Percentiles rank a stretch among this genome's conserved stretches.
phyloP scores from a whole-genome alignment of 1,140 invertebrate genomes.

The Drosophila virilis region DNA sequence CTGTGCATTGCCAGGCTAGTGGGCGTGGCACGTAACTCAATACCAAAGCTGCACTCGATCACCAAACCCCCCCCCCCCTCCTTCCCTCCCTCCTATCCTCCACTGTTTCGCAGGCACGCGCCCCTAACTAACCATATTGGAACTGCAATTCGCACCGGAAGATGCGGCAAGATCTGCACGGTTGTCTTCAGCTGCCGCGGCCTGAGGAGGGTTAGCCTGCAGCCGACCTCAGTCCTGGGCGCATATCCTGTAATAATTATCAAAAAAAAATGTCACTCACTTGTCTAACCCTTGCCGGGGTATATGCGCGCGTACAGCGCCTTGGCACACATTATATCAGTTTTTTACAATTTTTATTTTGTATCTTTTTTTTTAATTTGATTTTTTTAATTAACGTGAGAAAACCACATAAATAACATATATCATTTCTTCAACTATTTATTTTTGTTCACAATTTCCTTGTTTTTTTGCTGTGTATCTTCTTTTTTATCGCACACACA shows the following conservation, averaged over 20 bases:
- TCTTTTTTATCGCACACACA: slow-evolving; percentile 20
- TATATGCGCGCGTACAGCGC: background rate
- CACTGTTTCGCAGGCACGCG: slow-evolving; percentile 44
- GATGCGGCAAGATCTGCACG: slow-evolving; percentile 12
- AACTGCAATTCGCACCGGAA: slow-evolving; percentile 73
- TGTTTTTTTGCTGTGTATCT: background rate
- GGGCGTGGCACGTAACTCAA: slow-evolving; percentile 68
- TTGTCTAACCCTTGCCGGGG: slow-evolving; percentile 32
- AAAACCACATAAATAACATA: slow-evolving; percentile 39
- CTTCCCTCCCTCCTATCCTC: background rate
- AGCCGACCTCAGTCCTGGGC: slow-evolving; percentile 6
- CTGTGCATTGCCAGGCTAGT: slow-evolving; percentile 1
- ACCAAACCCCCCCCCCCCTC: background rate
- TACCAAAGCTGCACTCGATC: slow-evolving; percentile 69
- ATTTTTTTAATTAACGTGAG: slow-evolving; percentile 70
- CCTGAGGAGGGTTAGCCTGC: background rate
- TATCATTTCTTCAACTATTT: background rate
- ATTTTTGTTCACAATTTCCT: slow-evolving; percentile 1
- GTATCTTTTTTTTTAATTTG: slow-evolving; percentile 1
- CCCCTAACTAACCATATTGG: slow-evolving; percentile 25
- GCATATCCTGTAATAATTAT: slow-evolving; percentile 7
- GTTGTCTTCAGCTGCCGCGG: slow-evolving; percentile 36
- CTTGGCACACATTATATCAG: background rate
- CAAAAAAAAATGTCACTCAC: slow-evolving; percentile 41
- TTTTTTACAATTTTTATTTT: background rate